Base-by-base conservation (phyloP, 2,888 invertebrate species). In the Hydraecia micacea region DNA sequence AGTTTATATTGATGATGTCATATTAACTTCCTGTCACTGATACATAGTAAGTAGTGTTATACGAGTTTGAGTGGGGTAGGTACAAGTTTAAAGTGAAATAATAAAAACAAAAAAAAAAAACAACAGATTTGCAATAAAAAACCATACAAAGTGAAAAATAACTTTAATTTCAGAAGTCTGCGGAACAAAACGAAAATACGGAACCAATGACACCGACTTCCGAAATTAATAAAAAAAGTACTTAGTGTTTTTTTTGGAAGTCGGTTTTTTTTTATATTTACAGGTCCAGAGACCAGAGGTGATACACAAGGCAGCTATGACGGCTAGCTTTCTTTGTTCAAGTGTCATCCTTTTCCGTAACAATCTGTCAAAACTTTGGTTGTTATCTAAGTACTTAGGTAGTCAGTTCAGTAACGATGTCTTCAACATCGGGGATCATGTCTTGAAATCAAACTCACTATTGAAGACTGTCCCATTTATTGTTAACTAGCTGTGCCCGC, bases 321-420 rank as follows among this genome's bases (percentile, higher is more conserved):
- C 32, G 3, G 52, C 18, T 9, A 55, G 11, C 70, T 70, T 55
- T 70, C 11, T 63, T 36, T 63, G 11, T 69, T 15, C 8, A 28
- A 21, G 9, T n/a, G 15, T n/a, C 15, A 8, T 32, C 7, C 2
- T 36, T 52, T n/a, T 18, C n/a, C 18, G 6, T 69, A 18, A n/a
- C n/a, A 70, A 49, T 39, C 55, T 58, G 58, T 58, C 70, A 70
- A 58, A 55, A 55, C 36, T 70, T 36, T 58, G 11, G n/a, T 58
- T 70, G 55, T 70, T 69, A 69, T 36, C 9, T 36, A 18, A 18
- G 39, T n/a, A 8, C 15, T n/a, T 8, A 28, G 58, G 0, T 18
- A 46, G 28, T 21, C 7, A 3, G 68, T 32, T 68, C 6, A 25
- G 68, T 49, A 49, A 68, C 25, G 49, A 49, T 32, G 21, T 25